Base-by-base conservation (phyloP, 2,888 invertebrate species). In the Aporophyla lueneburgensis region DNA sequence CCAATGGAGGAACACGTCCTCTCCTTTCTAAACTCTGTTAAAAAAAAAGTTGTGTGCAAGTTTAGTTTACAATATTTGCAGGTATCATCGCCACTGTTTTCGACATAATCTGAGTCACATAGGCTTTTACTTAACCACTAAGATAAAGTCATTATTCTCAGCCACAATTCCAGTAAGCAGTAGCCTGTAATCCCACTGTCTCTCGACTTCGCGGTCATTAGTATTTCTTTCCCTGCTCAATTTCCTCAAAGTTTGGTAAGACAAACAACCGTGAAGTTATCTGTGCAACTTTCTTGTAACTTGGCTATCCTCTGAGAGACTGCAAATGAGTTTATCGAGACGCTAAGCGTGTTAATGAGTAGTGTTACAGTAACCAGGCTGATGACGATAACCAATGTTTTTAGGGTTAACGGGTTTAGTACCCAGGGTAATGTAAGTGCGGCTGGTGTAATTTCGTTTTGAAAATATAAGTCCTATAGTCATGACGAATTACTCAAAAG, bases 141-240 rank as follows among this genome's bases (percentile, higher is more conserved):
- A 33, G 27, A 21, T 27, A 40, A 58, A 27, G 9, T n/a, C 43
- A 74, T 27, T 33, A 46, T 33, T 56, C 54, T 16, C 16, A 16
- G 12, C 4, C 16, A 21, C 9, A n/a, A 49, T 16, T 40, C 9
- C 9, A 4, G 0, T 49, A 10, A 6, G 7, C n/a, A 62, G 1
- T 21, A 46, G 16, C 21, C 12, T 21, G 10, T 43, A 61, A 43
- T 14, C n/a, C 10, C 16, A 51, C 16, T 46, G n/a, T 27, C 9
- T 27, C 0, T 21, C 12, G 14, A 51, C 24, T 54, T 53, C 5
- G 5, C 5, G 9, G 40, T 71, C 74, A 84, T 84, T 74, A 74
- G 80, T 69, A 59, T 54, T 74, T 79, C 61, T 56, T 69, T 59
- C 49, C 10, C 14, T 54, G n/a, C 33, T 70, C 33, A 46, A 66